Base-by-base conservation (phyloP, 2,113 vertebrate genomes). In the Hydropotes inermis region DNA sequence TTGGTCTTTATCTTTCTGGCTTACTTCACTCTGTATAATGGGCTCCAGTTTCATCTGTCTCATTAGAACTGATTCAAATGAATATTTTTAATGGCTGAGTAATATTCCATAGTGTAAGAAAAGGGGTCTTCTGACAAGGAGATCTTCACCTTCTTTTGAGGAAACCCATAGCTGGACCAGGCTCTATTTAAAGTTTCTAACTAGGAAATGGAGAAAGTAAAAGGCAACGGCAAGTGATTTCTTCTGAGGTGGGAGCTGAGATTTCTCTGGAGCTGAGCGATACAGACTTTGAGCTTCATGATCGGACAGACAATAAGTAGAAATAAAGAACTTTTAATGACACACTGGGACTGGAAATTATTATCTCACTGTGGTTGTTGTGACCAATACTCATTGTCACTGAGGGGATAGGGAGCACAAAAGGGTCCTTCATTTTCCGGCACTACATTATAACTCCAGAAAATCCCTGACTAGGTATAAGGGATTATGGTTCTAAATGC, bases 101-200 rank as follows among this genome's bases (percentile, higher is more conserved):
- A 47, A 47, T 47, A 47, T 47, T 47, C 45, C 45, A 47, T 47
- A 47, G 45, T 47, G 45, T 47, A 47, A 89, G 57, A 78, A 89
- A 92, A 70, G 28, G 57, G n/a, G 36, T 98, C 95, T 91, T 93
- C 50, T 95, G 43, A 83, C 84, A 81, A 83, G 52, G 27, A 96
- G 36, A 61, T 39, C 21, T 33, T 81, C 57, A 76, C 2, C 36
- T 89, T 94, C 43, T 94, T 96, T 45, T 57, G 57, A 87, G 55
- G 64, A 94, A 91, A 39, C 30, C 30, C 27, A 76, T 13, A 84
- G n/a, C 23, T 76, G 15, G 52, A 14, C 17, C 9, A 82, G 2
- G 50, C n/a, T 95, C 79, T 47, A 95, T 5, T 95, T 78, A 85
- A 92, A 47, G 15, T 92, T 93, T 96, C 91, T 97, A 90, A 83